Base-by-base conservation (phyloP, 2,797 vertebrate species). In the Coregonus suidteri region DNA sequence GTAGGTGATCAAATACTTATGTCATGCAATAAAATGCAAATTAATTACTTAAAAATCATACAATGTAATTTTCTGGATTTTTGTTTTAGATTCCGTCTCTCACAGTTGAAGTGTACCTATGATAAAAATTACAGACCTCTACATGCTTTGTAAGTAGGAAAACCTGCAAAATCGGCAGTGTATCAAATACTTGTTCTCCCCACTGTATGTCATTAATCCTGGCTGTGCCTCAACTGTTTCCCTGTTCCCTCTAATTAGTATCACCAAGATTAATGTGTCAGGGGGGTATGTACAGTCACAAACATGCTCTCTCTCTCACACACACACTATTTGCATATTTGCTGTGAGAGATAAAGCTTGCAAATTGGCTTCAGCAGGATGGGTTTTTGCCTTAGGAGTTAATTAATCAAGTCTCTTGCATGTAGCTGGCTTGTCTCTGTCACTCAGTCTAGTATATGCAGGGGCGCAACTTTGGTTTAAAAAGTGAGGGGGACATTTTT, bases 321-420 rank as follows among this genome's bases (percentile, higher is more conserved):
- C 54, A 59, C 18, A 16, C 5, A 1, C 16, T 34, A 34, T 20
- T 20, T 7, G 56, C 9, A 89, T 86, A 83, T 83, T 86, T 76
- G 82, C 84, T 80, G 79, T 78, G 78, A 79, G 81, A 84, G 78
- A 90, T 85, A 85, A 87, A 88, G 74, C 73, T 0, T 9, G 82
- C 77, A 90, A 91, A 90, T 91, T 89, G 74, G 81, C 79, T 79
- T 87, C 66, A 75, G 78, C 79, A n/a, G 30, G 15, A 74, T 82
- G 76, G 81, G 84, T 88, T 77, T 89, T 86, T 88, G 76, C 81
- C 72, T 47, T 85, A 41, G 34, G 77, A 83, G 83, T 89, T 90
- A 86, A 89, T 90, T 87, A 89, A 85, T 79, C 82, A 77, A 84
- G 72, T 81, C 25, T 25, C 88, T 59, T 20, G 56, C 56, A 59